Percentiles rank a stretch among this genome's conserved stretches.
Evolutionary conservation across 2,888 invertebrate species (phyloP).

Genomic region (Tryphoninae sp.): DNA sequence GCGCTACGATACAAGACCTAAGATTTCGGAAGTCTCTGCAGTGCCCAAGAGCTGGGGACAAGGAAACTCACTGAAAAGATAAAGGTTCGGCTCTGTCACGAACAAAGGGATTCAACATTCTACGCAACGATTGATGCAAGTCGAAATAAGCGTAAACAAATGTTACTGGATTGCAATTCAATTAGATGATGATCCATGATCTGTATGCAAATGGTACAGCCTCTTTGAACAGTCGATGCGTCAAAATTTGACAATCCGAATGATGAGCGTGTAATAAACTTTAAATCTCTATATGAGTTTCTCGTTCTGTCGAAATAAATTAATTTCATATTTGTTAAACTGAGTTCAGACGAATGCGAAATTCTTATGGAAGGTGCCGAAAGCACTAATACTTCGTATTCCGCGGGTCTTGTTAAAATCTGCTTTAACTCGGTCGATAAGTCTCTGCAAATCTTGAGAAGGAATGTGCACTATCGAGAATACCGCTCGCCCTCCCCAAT

Average conservation of each 20-base stretch:
- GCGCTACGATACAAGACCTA: conserved; percentile 86
- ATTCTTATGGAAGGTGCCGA: too few species aligned
- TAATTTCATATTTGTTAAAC: conserved; percentile 33
- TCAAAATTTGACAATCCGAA: conserved; percentile 16
- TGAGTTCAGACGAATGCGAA: conserved; percentile 3
- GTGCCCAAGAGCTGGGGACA: conserved; percentile 35
- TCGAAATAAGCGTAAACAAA: conserved; percentile 20
- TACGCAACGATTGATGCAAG: neutral
- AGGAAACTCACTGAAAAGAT: neutral
- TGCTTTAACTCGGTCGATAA: too few species aligned
- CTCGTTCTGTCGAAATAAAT: conserved; percentile 53
- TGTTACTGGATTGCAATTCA: conserved; percentile 9
- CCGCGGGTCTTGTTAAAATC: neutral
- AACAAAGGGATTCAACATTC: neutral
- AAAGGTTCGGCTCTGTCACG: neutral
- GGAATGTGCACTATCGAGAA: neutral
- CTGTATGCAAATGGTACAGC: conserved; percentile 3
- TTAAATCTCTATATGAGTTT: conserved; percentile 35
- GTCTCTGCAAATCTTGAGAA: neutral
- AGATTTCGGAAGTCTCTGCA: conserved; percentile 53
- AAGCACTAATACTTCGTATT: neutral
- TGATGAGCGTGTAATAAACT: conserved; percentile 52
- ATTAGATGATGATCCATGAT: conserved; percentile 33
- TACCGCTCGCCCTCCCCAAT: neutral
- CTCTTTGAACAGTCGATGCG: neutral